A percentile compares a stretch with the other conserved stretches of the same genome.
Conservation (phyloP, 2,888 invertebrate species). For the Miltochrista miniata region DNA sequence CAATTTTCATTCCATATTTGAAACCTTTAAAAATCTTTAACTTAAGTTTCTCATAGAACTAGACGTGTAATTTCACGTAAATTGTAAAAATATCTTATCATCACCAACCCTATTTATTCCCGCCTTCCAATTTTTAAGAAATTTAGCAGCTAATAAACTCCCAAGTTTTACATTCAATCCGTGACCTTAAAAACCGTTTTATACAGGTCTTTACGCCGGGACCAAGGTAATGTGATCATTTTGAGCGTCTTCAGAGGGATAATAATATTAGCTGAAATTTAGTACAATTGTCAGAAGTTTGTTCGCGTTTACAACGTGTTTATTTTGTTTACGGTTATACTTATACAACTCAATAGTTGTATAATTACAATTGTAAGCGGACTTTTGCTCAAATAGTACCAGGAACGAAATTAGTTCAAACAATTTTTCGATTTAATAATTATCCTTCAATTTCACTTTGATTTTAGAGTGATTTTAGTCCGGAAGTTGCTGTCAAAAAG, state of each 20-base stretch:
- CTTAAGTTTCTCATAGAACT: too few relatives aligned
- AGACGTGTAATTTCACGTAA: too few relatives aligned
- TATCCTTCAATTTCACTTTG: too few relatives aligned
- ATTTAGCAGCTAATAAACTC: slow-evolving; percentile 3
- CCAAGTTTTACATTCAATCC: not conserved
- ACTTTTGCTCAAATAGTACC: too few relatives aligned
- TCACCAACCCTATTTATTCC: not conserved
- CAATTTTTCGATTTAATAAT: too few relatives aligned
- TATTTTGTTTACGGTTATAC: slow-evolving; percentile 17
- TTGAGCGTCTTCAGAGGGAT: slow-evolving; percentile 12
- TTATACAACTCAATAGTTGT: not conserved
- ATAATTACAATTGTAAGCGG: too few relatives aligned
- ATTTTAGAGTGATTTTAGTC: too few relatives aligned
- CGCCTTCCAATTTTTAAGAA: not conserved
- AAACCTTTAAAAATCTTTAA: too few relatives aligned
- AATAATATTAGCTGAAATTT: slow-evolving; percentile 32
- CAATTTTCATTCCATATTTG: too few relatives aligned
- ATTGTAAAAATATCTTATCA: not conserved
- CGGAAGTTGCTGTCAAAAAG: too few relatives aligned
- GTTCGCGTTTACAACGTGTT: slow-evolving; percentile 10
- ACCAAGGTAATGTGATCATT: slow-evolving; percentile 10
- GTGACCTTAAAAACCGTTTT: not conserved
- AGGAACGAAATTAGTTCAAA: too few relatives aligned
- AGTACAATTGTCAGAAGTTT: slow-evolving; percentile 17
- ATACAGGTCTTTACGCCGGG: not conserved